phyloP scores from a whole-genome alignment of 2,797 vertebrate species.

The Cephalopachus bancanus region DNA sequence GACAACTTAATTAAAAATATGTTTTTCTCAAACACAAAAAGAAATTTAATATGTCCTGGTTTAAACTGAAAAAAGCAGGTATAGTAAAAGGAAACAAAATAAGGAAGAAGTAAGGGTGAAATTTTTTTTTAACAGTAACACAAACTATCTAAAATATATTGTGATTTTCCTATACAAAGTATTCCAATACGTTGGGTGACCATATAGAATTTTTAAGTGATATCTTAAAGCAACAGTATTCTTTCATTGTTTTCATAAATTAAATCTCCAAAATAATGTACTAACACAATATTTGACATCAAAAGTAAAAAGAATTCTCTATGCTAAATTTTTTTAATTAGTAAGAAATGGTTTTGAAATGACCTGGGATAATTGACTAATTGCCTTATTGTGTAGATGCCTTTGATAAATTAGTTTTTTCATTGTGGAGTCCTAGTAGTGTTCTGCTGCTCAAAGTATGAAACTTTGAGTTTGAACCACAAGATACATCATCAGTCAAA shows the following conservation, averaged over 20 bases:
- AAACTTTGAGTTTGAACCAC: not conserved
- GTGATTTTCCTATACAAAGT: not conserved
- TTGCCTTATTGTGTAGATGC: not conserved
- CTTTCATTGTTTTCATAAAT: not conserved
- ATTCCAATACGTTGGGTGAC: not conserved
- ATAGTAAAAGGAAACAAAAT: not conserved
- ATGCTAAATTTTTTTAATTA: conserved; percentile 6
- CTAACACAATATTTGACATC: conserved; percentile 12
- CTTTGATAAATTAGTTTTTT: conserved; percentile 65
- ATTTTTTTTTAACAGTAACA: not conserved
- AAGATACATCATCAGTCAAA: not conserved
- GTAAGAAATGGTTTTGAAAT: conserved; percentile 75
- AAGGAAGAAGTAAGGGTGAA: not conserved
- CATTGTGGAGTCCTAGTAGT: not conserved
- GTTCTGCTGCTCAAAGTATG: not conserved
- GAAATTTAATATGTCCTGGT: fast-evolving
- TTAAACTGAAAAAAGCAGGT: not conserved
- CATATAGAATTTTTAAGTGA: not conserved
- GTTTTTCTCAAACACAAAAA: conserved; percentile 6
- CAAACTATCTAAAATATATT: not conserved
- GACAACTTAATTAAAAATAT: not conserved
- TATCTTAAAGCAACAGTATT: not conserved
- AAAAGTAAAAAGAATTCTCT: not conserved
- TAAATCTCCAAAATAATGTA: not conserved
- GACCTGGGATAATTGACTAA: conserved; percentile 45